Conservation (phyloP, 2,888 invertebrate species). For the Leucophenga montana region DNA sequence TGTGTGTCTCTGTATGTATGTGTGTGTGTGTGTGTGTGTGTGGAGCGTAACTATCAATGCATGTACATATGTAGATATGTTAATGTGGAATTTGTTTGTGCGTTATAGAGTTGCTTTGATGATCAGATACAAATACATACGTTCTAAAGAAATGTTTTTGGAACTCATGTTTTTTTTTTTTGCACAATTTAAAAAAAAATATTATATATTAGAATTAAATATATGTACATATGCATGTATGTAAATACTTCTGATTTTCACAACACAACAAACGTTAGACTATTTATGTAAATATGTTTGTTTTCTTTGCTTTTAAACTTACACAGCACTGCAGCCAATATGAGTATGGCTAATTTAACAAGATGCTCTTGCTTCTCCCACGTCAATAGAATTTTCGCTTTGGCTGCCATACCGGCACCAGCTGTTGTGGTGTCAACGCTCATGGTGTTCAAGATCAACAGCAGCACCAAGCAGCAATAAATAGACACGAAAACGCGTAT, state of each 20-base stretch:
- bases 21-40: too few relatives aligned
- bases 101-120: too few relatives aligned
- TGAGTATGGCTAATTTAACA: slow-evolving; percentile 86
- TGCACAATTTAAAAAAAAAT: too few relatives aligned
- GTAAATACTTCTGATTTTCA: too few relatives aligned
- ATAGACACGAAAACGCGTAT: background rate
- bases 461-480: too few relatives aligned
- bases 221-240: background rate
- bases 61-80: too few relatives aligned
- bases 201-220: background rate
- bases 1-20: background rate
- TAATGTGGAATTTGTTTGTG: slow-evolving; percentile 24
- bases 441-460: slow-evolving; percentile 42
- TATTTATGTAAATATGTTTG: background rate
- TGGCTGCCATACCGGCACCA: slow-evolving; percentile 40
- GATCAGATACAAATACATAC: too few relatives aligned
- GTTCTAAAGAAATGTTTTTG: too few relatives aligned
- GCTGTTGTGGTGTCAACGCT: slow-evolving; percentile 47
- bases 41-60: too few relatives aligned
- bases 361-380: slow-evolving; percentile 88
- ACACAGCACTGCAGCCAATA: slow-evolving; percentile 94
- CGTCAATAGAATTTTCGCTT: slow-evolving; percentile 72
- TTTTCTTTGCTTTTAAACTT: slow-evolving; percentile 73
- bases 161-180: too few relatives aligned
- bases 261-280: too few relatives aligned